A percentile compares a stretch with the other conserved stretches of the same genome.
Evolutionary conservation across 2,888 invertebrate genomes (phyloP).

Genomic region (Torymus tubicola): DNA sequence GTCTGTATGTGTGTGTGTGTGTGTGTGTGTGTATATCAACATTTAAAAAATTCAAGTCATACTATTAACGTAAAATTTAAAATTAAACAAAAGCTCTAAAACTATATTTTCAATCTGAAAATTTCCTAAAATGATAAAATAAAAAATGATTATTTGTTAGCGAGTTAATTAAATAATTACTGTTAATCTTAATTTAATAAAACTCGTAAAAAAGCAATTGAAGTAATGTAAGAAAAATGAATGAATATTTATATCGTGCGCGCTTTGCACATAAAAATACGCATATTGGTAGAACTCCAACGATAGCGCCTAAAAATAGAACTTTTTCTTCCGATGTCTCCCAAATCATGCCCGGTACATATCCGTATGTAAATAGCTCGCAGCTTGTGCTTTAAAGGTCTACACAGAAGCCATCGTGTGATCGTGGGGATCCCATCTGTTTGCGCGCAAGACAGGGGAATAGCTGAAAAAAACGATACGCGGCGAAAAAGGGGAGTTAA

Average conservation of each 20-base stretch:
- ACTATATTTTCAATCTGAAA: too few relatives aligned
- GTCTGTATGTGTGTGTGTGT: too few relatives aligned
- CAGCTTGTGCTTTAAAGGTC: conserved; percentile 38
- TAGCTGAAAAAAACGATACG: background rate
- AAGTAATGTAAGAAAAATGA: background rate
- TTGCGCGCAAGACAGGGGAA: background rate
- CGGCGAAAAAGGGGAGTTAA: too few relatives aligned
- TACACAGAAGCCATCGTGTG: conserved; percentile 2
- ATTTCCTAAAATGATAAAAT: too few relatives aligned
- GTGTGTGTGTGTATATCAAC: too few relatives aligned
- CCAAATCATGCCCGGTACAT: conserved; percentile 52
- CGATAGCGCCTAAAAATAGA: conserved; percentile 73
- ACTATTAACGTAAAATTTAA: too few relatives aligned
- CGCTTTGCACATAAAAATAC: conserved; percentile 23
- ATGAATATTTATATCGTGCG: background rate
- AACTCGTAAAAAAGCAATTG: background rate
- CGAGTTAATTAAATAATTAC: too few relatives aligned
- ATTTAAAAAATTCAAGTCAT: too few relatives aligned
- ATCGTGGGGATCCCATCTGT: background rate
- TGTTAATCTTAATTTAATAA: too few relatives aligned
- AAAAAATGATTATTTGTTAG: too few relatives aligned
- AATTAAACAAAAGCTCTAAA: too few relatives aligned
- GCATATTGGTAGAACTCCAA: conserved; percentile 72
- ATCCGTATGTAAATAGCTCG: conserved; percentile 40
- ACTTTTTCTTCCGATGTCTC: conserved; percentile 66